These are phyloP conservation scores for Arctocebus calabarensis DNA, from an alignment of 2,797 vertebrate species.

Conservation along the genomic window DNA sequence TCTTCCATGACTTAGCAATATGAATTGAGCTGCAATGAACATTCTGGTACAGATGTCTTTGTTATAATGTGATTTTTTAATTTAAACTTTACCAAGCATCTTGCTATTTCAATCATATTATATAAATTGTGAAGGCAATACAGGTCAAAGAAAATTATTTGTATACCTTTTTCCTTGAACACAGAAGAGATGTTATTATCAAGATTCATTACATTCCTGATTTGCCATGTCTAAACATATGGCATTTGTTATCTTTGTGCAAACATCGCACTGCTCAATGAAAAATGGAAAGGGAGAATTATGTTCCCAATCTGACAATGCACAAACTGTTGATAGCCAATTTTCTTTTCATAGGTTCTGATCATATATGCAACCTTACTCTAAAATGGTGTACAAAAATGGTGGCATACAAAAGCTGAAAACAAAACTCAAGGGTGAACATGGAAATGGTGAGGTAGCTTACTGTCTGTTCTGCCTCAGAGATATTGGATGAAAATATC, in stretches of 20 bases:
- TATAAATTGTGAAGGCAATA: neutral
- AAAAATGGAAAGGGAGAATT: neutral
- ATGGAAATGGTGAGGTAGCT: neutral
- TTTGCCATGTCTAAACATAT: neutral
- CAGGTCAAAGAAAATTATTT: neutral
- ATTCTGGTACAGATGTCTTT: too few species aligned
- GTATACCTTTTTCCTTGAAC: neutral
- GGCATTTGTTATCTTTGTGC: neutral
- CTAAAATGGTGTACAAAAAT: neutral
- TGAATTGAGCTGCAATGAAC: too few species aligned
- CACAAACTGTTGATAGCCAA: neutral
- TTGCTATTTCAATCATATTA: too few species aligned
- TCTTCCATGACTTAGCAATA: too few species aligned
- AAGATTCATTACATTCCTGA: neutral
- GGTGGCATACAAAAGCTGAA: constrained; percentile 21
- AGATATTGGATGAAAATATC: constrained; percentile 59
- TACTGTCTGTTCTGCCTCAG: constrained; percentile 1
- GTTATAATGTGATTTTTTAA: neutral
- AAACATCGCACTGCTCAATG: neutral
- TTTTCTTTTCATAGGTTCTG: neutral
- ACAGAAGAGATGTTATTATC: neutral
- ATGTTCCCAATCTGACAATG: neutral
- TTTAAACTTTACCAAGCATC: neutral
- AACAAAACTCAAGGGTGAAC: constrained; percentile 50
- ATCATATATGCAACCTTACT: neutral